Percentiles rank a stretch among this genome's conserved stretches.
Conservation (phyloP, 2,797 vertebrate genomes). For the Urocyon cinereoargenteus region DNA sequence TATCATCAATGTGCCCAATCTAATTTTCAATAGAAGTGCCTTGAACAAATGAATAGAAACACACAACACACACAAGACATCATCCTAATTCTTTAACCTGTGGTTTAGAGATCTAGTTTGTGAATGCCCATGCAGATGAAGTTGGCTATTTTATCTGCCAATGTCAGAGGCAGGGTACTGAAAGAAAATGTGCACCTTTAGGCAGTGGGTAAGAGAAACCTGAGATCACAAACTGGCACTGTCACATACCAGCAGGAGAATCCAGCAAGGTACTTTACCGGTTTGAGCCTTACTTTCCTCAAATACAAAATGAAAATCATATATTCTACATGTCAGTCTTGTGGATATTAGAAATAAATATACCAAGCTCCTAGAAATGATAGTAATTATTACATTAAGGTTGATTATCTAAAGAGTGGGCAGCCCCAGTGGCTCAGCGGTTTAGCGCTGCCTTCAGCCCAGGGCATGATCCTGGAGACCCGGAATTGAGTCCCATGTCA, state of each 20-base stretch:
- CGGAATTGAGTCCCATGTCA: no score
- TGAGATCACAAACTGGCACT: background rate
- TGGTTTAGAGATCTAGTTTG: background rate
- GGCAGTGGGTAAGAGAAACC: background rate
- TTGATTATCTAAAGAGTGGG: background rate
- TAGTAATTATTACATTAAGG: background rate
- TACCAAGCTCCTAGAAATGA: background rate
- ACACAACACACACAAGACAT: background rate
- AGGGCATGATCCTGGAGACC: no score
- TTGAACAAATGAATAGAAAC: background rate
- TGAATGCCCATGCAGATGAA: background rate
- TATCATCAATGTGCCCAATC: background rate
- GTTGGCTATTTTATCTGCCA: background rate
- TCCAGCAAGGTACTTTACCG: background rate
- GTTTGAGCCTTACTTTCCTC: background rate
- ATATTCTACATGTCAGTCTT: background rate
- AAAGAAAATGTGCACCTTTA: background rate
- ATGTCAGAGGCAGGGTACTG: background rate
- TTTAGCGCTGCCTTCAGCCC: no score
- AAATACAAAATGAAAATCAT: background rate
- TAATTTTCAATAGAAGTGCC: background rate
- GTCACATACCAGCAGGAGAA: background rate
- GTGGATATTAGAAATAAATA: slow-evolving; percentile 17
- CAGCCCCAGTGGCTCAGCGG: no score
- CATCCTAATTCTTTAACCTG: background rate